These are phyloP conservation scores for Oreocharis arfaki DNA, from an alignment of 2,113 vertebrate genomes.

Conservation along the genomic window DNA sequence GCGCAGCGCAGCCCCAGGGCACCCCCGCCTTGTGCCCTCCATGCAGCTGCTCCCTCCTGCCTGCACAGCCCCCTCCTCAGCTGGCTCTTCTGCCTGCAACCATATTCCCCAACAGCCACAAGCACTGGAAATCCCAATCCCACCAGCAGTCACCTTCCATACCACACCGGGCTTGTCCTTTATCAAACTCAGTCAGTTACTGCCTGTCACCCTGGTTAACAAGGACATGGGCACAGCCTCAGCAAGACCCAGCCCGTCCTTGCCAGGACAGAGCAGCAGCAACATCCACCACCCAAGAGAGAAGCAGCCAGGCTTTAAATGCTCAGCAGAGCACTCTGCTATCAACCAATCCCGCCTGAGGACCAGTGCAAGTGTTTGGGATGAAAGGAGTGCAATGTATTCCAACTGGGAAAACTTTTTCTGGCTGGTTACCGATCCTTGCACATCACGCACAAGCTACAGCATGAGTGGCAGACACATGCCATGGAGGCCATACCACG, in stretches of 20 bases:
- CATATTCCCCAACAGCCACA: neutral
- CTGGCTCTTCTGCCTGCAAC: neutral
- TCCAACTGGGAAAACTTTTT: neutral
- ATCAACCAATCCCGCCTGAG: neutral
- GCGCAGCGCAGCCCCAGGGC: neutral
- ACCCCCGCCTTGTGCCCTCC: neutral
- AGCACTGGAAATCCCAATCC: neutral
- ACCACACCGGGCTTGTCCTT: neutral
- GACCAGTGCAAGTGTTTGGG: neutral
- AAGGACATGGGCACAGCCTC: neutral
- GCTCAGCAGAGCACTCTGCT: neutral
- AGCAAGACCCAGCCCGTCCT: neutral
- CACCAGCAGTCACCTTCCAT: neutral
- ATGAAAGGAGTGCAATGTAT: neutral
- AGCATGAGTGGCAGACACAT: neutral
- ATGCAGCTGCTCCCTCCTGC: neutral
- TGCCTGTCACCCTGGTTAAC: neutral
- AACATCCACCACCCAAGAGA: accelerated
- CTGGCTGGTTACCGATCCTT: neutral
- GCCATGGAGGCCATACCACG: accelerated
- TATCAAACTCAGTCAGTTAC: neutral
- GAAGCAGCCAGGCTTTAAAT: neutral
- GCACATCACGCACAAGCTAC: neutral
- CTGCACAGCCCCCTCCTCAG: neutral
- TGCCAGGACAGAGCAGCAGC: neutral